Conservation (phyloP, 2,888 invertebrate species). For the Schizaphis graminum region DNA sequence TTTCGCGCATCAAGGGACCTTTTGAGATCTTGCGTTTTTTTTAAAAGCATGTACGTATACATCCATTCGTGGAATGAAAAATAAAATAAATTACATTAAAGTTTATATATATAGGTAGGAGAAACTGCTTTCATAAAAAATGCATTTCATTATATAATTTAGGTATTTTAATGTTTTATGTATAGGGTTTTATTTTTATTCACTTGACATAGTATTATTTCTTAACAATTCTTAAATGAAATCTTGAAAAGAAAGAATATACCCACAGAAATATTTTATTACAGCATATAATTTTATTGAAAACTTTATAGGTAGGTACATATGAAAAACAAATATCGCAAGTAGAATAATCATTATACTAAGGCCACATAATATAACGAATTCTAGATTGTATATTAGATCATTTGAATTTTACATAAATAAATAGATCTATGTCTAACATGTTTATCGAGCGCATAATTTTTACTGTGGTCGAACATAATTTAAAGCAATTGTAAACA, state of each 20-base stretch:
- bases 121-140: conserved; percentile 48
- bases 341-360: not conserved
- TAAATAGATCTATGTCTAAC: not conserved
- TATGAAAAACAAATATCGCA: not conserved
- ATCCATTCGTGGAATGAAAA: not conserved
- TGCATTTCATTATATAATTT: conserved; percentile 41
- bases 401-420: not conserved
- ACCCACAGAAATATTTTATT: not conserved
- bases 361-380: not conserved
- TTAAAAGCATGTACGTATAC: not conserved
- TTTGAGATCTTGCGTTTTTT: not conserved
- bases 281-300: not conserved
- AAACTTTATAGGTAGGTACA: not conserved
- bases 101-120: conserved; percentile 5
- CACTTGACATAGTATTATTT: not conserved
- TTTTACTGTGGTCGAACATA: not conserved
- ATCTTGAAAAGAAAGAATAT: not conserved
- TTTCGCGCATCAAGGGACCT: not conserved
- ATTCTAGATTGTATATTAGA: not conserved
- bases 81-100: not conserved
- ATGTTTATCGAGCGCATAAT: not conserved
- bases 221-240: not conserved
- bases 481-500: not conserved
- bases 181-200: conserved; percentile 37
- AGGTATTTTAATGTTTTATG: not conserved